Evolutionary conservation across 2,888 invertebrate genomes (phyloP).

Genomic region (Bellardia bayeri): DNA sequence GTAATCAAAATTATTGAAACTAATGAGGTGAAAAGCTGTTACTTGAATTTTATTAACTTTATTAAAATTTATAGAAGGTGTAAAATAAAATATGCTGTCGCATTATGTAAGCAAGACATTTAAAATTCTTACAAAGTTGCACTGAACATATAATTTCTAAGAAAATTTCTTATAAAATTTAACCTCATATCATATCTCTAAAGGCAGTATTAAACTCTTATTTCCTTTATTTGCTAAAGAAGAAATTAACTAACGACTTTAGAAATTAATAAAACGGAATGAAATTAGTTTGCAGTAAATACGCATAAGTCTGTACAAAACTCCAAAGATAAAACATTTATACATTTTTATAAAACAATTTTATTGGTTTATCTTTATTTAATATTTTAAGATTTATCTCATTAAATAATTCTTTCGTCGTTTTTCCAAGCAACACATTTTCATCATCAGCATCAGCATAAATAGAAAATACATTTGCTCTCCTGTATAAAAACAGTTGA

Average conservation of each 20-base stretch:
- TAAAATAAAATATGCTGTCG: no score
- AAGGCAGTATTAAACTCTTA: neutral
- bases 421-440: conserved; percentile 50
- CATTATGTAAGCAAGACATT: neutral
- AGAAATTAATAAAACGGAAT: neutral
- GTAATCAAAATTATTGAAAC: no score
- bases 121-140: neutral
- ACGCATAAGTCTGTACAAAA: conserved; percentile 30
- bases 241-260: neutral
- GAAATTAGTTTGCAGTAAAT: neutral
- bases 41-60: no score
- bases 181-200: neutral
- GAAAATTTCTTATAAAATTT: neutral
- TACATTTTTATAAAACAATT: conserved; percentile 46
- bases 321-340: conserved; percentile 62
- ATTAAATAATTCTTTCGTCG: conserved; percentile 64
- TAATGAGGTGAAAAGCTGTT: no score
- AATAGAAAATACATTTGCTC: conserved; percentile 1
- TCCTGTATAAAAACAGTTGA: neutral
- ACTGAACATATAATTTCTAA: neutral
- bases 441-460: conserved; percentile 15
- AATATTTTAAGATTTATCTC: conserved; percentile 66
- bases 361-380: conserved; percentile 61
- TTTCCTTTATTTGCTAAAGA: conserved; percentile 9
- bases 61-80: no score